Base-by-base conservation (phyloP, 2,888 invertebrate species). In the Caenorhabditis sp. region DNA sequence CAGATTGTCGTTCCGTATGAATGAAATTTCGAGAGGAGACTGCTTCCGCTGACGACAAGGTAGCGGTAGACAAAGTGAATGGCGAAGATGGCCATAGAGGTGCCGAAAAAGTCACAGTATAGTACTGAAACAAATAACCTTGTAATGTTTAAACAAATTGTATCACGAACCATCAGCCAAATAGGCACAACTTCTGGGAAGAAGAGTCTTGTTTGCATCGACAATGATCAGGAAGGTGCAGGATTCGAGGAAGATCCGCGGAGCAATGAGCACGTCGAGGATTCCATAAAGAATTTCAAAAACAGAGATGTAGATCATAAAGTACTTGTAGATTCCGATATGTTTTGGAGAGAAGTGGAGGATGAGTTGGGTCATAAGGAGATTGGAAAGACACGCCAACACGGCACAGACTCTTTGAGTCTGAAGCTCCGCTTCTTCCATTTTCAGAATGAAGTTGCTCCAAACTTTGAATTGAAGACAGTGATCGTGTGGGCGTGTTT, bases 61-160 rank as follows among this genome's bases (percentile, higher is more conserved):
- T 55, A 62, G 13, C 71, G 40, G 28, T 71, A 71, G 44, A 71
- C 55, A 22, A 71, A 71, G 44, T 71, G 71, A 22, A 71, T 62
- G 0, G 71, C 62, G 32, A 71, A 71, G 44, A 71, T 71, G 8
- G 62, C 71, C 71, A 71, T 71, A 20, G 71, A 71, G 28, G 61
- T 71, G 24, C 71, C 71, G 47, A 71, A 71, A 9, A 61, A 24
- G 32, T 61, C 61, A 47, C 71, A 71, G 47, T 55, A 71, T 0
- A 40, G 51, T 1, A 62, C 71, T 71, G 62, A 32, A 70, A 68
- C 3, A 15, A 8, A 15, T 40, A 15, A 40, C 15, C 40, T 40
- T n/a, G n/a, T n/a, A n/a, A n/a, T n/a, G n/a, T n/a, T n/a, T n/a
- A n/a, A n/a, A n/a, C n/a, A n/a, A n/a, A n/a, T n/a, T n/a, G n/a